Evolutionary conservation across 2,113 vertebrate species (phyloP).

Genomic region (Trematocara stigmaticum): DNA sequence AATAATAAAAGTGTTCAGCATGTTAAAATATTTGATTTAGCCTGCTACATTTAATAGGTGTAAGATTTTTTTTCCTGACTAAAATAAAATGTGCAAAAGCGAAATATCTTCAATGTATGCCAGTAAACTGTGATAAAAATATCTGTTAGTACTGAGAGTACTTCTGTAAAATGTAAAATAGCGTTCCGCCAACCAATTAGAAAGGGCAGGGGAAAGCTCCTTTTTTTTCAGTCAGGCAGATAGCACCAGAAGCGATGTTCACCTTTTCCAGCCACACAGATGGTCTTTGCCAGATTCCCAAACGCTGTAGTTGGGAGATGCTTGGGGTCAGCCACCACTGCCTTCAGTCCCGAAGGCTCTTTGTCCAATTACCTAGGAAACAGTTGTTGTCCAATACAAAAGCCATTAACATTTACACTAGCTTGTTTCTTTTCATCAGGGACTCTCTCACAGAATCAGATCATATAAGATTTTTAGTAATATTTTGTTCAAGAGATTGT

Average conservation of each 20-base stretch:
- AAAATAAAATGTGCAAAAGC: background rate
- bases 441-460: background rate
- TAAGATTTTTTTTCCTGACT: background rate
- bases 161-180: background rate
- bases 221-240: background rate
- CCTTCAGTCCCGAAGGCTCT: background rate
- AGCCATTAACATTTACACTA: background rate
- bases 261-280: background rate
- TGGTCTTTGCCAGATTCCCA: slow-evolving; percentile 59
- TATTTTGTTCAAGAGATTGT: background rate
- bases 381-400: background rate
- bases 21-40: background rate
- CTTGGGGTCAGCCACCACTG: background rate
- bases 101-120: background rate
- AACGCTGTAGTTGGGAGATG: slow-evolving; percentile 39
- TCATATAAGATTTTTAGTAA: background rate
- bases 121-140: background rate
- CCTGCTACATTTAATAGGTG: background rate
- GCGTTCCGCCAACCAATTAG: background rate
- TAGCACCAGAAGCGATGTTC: background rate
- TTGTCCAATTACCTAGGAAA: background rate
- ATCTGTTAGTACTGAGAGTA: background rate
- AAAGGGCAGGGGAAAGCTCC: too few relatives aligned
- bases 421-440: background rate
- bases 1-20: background rate